These are phyloP conservation scores for Jaculus jaculus DNA, from an alignment of 2,113 vertebrate genomes.

Conservation along the genomic window DNA sequence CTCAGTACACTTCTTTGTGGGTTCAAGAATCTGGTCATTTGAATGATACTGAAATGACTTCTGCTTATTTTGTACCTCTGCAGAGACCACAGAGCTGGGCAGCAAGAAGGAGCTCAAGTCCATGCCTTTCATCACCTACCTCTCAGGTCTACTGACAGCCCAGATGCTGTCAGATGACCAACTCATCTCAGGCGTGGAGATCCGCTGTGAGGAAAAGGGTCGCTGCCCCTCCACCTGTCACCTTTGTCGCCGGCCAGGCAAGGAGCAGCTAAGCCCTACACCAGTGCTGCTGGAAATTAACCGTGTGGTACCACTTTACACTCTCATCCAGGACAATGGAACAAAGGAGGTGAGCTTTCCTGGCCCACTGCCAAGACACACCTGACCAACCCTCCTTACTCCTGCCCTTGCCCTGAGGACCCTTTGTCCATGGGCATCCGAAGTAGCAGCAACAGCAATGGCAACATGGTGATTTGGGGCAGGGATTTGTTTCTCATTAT, in stretches of 20 bases:
- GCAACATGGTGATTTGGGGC: neutral
- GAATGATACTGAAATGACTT: neutral
- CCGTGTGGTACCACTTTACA: conserved; percentile 93
- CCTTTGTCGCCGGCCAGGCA: conserved; percentile 91
- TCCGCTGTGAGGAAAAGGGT: conserved; percentile 96
- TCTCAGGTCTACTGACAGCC: conserved; percentile 93
- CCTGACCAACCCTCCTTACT: neutral
- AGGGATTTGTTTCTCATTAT: neutral
- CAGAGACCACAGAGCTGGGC: conserved; percentile 95
- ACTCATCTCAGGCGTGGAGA: conserved; percentile 94
- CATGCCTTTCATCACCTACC: conserved; percentile 97
- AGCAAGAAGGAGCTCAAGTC: conserved; percentile 96
- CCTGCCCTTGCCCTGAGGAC: neutral
- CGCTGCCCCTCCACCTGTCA: conserved; percentile 95
- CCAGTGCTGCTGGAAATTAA: conserved; percentile 96
- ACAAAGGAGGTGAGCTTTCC: conserved; percentile 94
- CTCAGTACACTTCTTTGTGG: neutral
- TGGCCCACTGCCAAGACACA: accelerated
- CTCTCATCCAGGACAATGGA: conserved; percentile 94
- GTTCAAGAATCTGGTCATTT: neutral
- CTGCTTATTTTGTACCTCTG: conserved; percentile 32
- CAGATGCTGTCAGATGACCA: conserved; percentile 96
- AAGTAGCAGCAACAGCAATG: neutral
- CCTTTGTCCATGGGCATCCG: neutral
- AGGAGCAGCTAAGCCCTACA: conserved; percentile 92